Conservation (phyloP, 2,888 invertebrate genomes). For the Yponomeuta cagnagella region DNA sequence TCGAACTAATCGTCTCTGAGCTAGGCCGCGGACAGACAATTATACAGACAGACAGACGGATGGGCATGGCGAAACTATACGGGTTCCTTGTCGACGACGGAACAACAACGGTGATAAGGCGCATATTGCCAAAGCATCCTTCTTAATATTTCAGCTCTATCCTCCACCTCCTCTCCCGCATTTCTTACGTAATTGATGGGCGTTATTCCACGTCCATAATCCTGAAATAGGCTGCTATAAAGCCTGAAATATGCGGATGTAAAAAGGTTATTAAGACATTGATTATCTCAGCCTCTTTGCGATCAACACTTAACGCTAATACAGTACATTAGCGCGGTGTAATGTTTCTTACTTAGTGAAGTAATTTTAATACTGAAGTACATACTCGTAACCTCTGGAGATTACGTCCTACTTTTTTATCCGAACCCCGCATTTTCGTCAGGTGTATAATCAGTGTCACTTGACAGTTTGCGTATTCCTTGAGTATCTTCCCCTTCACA, state of each 20-base stretch:
- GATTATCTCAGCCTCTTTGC: neutral
- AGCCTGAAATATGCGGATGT: constrained; percentile 5
- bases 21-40: no score
- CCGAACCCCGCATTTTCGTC: no score
- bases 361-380: neutral
- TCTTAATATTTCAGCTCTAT: neutral
- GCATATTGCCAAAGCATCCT: neutral
- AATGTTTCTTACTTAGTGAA: neutral
- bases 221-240: constrained; percentile 10
- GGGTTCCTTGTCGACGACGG: no score
- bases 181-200: constrained; percentile 8
- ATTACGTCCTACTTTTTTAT: no score
- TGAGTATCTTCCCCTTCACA: no score
- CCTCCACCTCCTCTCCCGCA: neutral
- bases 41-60: no score
- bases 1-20: no score
- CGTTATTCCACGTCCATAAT: constrained; percentile 1
- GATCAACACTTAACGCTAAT: neutral
- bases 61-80: no score
- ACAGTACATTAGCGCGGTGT: neutral
- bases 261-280: constrained; percentile 4
- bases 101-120: no score
- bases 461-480: no score
- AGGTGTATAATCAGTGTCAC: no score
- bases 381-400: no score